Evolutionary conservation across 2,888 invertebrate species (phyloP).

Genomic region (Sisyra nigra): DNA sequence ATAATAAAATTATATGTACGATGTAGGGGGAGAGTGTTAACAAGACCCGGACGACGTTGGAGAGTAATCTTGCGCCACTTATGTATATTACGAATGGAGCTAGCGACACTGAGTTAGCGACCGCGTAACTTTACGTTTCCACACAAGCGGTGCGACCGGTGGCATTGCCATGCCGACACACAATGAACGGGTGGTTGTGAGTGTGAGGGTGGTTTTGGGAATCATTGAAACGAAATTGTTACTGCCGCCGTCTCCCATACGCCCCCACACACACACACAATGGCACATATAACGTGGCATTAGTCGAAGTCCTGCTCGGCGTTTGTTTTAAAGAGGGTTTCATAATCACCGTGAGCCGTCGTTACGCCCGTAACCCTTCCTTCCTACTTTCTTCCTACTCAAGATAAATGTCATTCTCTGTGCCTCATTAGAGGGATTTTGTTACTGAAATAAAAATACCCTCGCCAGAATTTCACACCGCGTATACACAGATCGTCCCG

Average conservation of each 20-base stretch:
- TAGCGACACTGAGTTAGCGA: too few relatives aligned
- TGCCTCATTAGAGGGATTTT: slow-evolving; percentile 24
- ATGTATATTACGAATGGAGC: too few relatives aligned
- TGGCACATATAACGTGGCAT: slow-evolving; percentile 23
- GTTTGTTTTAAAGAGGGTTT: slow-evolving; percentile 26
- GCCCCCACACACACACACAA: slow-evolving; percentile 20
- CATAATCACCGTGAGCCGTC: slow-evolving; percentile 21
- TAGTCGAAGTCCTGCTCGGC: slow-evolving; percentile 21
- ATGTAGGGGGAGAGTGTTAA: too few relatives aligned
- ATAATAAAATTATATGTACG: too few relatives aligned
- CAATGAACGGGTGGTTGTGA: neutral
- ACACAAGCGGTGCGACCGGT: too few relatives aligned
- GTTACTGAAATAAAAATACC: slow-evolving; percentile 8
- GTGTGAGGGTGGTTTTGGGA: neutral
- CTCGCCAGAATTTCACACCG: slow-evolving; percentile 11
- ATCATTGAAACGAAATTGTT: neutral
- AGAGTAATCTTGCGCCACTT: too few relatives aligned
- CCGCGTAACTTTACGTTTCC: too few relatives aligned
- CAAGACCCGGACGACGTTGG: too few relatives aligned
- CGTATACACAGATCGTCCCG: slow-evolving; percentile 23
- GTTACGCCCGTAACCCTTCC: slow-evolving; percentile 6
- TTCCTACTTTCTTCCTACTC: slow-evolving; percentile 17
- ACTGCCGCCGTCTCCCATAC: slow-evolving; percentile 1
- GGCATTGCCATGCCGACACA: neutral
- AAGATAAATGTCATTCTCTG: slow-evolving; percentile 28